These are phyloP conservation scores for Sepioteuthis lessoniana DNA, from an alignment of 2,888 invertebrate species.

Conservation along the genomic window DNA sequence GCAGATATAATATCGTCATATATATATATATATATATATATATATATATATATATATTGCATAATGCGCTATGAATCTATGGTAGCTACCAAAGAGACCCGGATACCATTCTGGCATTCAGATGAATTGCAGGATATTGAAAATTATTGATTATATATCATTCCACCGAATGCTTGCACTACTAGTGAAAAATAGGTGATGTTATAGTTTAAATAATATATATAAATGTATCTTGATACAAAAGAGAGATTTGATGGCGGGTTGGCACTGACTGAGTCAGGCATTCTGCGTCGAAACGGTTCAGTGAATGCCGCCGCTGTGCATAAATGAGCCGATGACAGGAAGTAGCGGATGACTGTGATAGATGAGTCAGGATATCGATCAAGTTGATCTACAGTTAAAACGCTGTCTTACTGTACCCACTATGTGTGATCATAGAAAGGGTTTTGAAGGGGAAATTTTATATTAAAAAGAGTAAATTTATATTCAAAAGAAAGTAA, in stretches of 20 bases:
- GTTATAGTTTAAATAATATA: background rate
- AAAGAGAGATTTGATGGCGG: background rate
- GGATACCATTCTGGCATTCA: background rate
- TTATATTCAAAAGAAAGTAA: too few species aligned
- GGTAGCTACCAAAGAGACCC: too few species aligned
- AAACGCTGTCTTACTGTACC: background rate
- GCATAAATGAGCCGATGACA: constrained; percentile 11
- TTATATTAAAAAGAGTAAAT: too few species aligned
- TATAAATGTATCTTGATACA: constrained; percentile 14
- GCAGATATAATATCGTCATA: too few species aligned
- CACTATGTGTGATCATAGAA: background rate
- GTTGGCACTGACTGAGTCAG: background rate
- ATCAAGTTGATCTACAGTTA: background rate
- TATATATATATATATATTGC: too few species aligned
- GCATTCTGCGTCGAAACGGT: background rate
- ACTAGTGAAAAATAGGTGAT: background rate
- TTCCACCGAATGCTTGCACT: background rate
- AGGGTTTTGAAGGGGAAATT: too few species aligned
- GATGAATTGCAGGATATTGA: background rate
- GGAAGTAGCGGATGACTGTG: background rate
- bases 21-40: too few species aligned
- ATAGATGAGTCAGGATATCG: constrained; percentile 21
- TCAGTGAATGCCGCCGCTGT: background rate
- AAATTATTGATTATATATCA: background rate
- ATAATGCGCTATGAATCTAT: too few species aligned